Percentiles rank a stretch among this genome's conserved stretches.
phyloP scores from a whole-genome alignment of 2,888 invertebrate species.

The Chrysina gloriosa region DNA sequence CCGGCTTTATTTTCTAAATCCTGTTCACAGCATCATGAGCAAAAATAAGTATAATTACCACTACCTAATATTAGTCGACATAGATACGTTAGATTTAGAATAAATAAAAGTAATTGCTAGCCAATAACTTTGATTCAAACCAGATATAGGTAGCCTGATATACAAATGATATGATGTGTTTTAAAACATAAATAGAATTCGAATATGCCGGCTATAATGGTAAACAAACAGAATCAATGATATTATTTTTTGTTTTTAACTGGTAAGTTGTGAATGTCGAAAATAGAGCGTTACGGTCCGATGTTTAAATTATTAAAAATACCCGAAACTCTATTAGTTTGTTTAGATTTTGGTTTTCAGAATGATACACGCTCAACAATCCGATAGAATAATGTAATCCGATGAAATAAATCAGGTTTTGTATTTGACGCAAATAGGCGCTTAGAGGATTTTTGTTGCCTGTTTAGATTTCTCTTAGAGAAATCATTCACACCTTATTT shows the following conservation, averaged over 20 bases:
- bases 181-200: slow-evolving; percentile 12
- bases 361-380: too few species aligned
- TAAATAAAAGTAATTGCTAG: slow-evolving; percentile 18
- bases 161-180: slow-evolving; percentile 21
- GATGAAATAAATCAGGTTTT: slow-evolving; percentile 6
- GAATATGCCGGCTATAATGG: slow-evolving; percentile 4
- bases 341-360: not conserved
- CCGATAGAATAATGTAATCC: not conserved
- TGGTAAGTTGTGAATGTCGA: slow-evolving; percentile 11
- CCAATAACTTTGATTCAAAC: slow-evolving; percentile 14
- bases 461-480: too few species aligned
- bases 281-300: not conserved
- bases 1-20: too few species aligned
- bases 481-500: too few species aligned
- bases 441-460: too few species aligned
- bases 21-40: too few species aligned
- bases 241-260: slow-evolving; percentile 21
- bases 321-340: not conserved
- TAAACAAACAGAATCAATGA: slow-evolving; percentile 19
- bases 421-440: not conserved
- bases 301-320: slow-evolving; percentile 16
- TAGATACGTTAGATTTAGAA: not conserved
- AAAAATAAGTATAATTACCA: too few species aligned
- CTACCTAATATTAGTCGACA: too few species aligned
- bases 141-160: not conserved